Evolutionary conservation across 1,140 invertebrate species (phyloP).

Genomic region (Caenorhabditis tropicalis): DNA sequence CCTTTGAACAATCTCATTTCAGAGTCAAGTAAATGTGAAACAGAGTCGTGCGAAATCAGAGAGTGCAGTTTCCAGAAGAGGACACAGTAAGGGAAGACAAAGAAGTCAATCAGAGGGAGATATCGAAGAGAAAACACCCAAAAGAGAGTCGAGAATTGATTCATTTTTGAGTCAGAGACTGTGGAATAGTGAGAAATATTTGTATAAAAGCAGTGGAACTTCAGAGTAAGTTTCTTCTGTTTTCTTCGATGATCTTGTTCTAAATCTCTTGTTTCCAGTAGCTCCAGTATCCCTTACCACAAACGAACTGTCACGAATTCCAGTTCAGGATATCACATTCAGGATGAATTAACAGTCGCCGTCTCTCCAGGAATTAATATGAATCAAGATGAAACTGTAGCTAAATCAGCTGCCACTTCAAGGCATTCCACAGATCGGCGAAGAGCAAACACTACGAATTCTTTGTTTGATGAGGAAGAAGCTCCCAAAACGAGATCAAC

Average conservation of each 20-base stretch:
- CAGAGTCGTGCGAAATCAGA: conserved; percentile 18
- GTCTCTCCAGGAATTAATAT: not conserved
- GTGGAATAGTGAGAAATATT: conserved; percentile 27
- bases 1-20: not conserved
- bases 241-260: too few relatives aligned
- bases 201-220: conserved; percentile 17
- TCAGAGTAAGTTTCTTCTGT: not conserved
- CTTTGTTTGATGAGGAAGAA: conserved; percentile 23
- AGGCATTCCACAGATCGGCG: not conserved
- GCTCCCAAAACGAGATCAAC: conserved; percentile 34
- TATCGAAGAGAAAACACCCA: not conserved
- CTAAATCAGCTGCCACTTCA: conserved; percentile 1
- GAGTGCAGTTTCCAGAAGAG: not conserved
- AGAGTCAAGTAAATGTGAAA: conserved; percentile 19
- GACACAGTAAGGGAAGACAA: not conserved
- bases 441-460: conserved; percentile 12
- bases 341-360: not conserved
- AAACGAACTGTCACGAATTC: conserved; percentile 11
- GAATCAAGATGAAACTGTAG: not conserved
- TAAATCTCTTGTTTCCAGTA: not conserved
- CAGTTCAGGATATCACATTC: conserved; percentile 9
- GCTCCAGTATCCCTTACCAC: not conserved
- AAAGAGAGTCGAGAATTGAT: not conserved
- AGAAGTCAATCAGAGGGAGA: conserved; percentile 18
- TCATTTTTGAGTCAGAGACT: not conserved